Base-by-base conservation (phyloP, 2,113 vertebrate species). In the Lophura nycthemera region DNA sequence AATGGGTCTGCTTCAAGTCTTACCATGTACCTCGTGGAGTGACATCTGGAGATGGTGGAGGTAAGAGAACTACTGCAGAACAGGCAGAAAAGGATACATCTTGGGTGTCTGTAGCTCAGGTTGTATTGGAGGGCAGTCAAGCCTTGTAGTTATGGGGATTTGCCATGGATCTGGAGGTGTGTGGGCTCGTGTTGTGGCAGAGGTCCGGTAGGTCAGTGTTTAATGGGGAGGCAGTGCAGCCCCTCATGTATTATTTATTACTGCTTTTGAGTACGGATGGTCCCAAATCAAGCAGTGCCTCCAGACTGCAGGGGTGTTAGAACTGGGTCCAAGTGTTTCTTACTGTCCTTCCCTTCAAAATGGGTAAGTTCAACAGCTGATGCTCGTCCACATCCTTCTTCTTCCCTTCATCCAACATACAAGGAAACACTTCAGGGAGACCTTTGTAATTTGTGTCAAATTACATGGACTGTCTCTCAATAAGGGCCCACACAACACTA, bases 201-300 rank as follows among this genome's bases (percentile, higher is more conserved):
- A 89, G 91, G 82, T 95, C 90, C 90, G 96, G 94, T 40, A 47
- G 86, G 96, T 96, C 92, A 97, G 95, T 96, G 94, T 96, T 97
- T 95, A 72, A 96, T 96, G 86, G 2, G 6, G 76, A 95, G 88
- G 87, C 94, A 96, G 94, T 80, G 89, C 92, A 93, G 76, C 85
- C 97, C 94, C 89, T 94, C 86, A 85, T 97, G 70, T 90, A 96
- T 96, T 92, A 96, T 97, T 96, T 93, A 96, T 93, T 65, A 83
- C 93, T 21, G 76, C 84, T 92, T 93, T 96, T 95, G 93, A 95
- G 90, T 94, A 94, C 94, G 93, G 95, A 95, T 89, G 92, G 94
- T 52, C 91, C 30, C 5, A 66, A 93, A 77, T 69, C 76, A 77
- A 93, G 88, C 75, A 3, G 0, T 3, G 50, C 79, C 88, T 81